Percentiles rank a stretch among this genome's conserved stretches.
Evolutionary conservation across 2,797 vertebrate genomes (phyloP).

Genomic region (Chaetodon trifasciatus): DNA sequence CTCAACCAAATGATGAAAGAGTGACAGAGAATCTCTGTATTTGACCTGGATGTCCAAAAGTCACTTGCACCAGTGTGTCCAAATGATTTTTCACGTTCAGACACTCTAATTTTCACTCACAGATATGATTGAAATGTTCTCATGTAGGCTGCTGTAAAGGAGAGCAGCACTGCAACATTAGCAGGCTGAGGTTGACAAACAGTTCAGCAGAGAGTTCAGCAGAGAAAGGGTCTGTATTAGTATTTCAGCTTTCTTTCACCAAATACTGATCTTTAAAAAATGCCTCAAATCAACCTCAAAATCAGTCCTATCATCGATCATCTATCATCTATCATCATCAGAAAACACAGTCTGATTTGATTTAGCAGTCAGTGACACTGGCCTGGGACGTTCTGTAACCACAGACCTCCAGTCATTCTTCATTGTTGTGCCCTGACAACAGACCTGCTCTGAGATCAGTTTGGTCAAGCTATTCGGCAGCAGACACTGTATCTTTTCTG

Average conservation of each 20-base stretch:
- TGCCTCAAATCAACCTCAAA: too few relatives aligned
- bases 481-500: constrained; percentile 9
- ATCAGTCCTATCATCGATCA: neutral
- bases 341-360: neutral
- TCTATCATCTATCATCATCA: neutral
- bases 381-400: neutral
- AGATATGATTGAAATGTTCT: neutral
- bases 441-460: constrained; percentile 28
- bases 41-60: neutral
- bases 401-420: neutral
- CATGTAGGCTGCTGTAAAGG: neutral
- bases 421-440: constrained; percentile 13
- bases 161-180: too few relatives aligned
- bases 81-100: neutral
- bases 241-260: neutral
- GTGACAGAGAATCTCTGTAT: too few relatives aligned
- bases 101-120: neutral
- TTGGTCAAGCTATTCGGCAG: neutral
- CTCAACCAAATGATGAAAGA: neutral
- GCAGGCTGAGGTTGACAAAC: too few relatives aligned
- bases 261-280: neutral
- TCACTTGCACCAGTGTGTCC: neutral
- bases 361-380: neutral
- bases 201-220: too few relatives aligned
- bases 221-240: neutral